phyloP scores from a whole-genome alignment of 2,113 vertebrate genomes.

The Vidua chalybeata region DNA sequence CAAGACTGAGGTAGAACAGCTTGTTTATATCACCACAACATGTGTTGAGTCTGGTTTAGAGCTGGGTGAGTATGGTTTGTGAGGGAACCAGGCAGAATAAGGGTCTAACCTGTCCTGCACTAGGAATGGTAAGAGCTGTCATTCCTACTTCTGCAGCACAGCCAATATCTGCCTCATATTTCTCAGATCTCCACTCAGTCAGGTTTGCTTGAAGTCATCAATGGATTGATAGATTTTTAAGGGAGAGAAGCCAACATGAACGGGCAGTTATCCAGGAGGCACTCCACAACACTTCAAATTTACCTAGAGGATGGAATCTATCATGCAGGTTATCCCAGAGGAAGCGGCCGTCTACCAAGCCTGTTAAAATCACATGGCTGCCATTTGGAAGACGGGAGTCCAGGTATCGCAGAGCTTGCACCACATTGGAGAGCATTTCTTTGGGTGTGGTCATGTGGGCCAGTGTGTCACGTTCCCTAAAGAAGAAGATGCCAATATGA shows the following conservation, averaged over 20 bases:
- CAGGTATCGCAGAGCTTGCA: slow-evolving; percentile 59
- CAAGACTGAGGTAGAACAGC: not conserved
- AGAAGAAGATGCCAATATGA: not conserved
- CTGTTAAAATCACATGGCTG: slow-evolving; percentile 75
- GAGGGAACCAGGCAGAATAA: fast-evolving
- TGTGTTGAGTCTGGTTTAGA: not conserved
- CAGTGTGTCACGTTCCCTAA: slow-evolving; percentile 63
- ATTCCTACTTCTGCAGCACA: not conserved
- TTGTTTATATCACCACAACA: not conserved
- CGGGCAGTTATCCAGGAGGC: not conserved
- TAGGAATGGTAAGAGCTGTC: not conserved
- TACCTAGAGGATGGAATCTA: slow-evolving; percentile 79
- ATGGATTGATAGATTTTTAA: not conserved
- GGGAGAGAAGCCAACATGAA: not conserved
- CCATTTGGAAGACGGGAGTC: slow-evolving; percentile 67
- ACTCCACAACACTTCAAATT: not conserved
- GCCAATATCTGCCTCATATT: not conserved
- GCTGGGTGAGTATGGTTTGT: not conserved
- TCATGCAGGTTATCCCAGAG: slow-evolving; percentile 78
- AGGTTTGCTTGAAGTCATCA: not conserved
- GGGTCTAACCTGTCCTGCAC: not conserved
- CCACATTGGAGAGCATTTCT: slow-evolving; percentile 58
- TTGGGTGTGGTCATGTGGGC: slow-evolving; percentile 75
- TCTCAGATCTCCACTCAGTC: not conserved
- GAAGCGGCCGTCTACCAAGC: slow-evolving; percentile 75